phyloP scores from a whole-genome alignment of 2,888 invertebrate species.

The Chloroclystis v-ata region DNA sequence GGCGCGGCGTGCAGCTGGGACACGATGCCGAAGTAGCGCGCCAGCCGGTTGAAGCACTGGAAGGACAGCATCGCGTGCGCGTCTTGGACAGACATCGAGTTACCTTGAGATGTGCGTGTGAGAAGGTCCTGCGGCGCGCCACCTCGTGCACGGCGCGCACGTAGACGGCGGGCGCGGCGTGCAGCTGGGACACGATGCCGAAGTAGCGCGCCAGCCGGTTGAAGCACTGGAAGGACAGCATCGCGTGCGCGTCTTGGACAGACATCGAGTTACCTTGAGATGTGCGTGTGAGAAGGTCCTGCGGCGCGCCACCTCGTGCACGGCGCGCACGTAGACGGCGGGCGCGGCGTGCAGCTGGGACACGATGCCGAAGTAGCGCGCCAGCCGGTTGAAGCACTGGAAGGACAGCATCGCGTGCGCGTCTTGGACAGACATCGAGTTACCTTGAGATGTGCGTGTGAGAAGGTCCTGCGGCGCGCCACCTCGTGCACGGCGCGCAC shows the following conservation, averaged over 20 bases:
- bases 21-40: constrained; percentile 89
- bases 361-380: constrained; percentile 89
- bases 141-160: constrained; percentile 91
- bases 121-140: constrained; percentile 83
- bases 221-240: constrained; percentile 90
- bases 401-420: constrained; percentile 89
- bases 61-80: constrained; percentile 89
- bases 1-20: constrained; percentile 93
- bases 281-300: constrained; percentile 73
- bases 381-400: constrained; percentile 87
- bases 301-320: constrained; percentile 90
- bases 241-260: constrained; percentile 87
- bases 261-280: constrained; percentile 82
- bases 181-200: constrained; percentile 91
- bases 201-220: constrained; percentile 88
- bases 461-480: constrained; percentile 83
- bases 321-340: constrained; percentile 87
- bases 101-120: constrained; percentile 63
- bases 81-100: constrained; percentile 88
- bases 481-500: constrained; percentile 91
- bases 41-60: constrained; percentile 87
- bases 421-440: constrained; percentile 88
- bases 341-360: constrained; percentile 93
- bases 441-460: constrained; percentile 81
- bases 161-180: constrained; percentile 90